Evolutionary conservation across 2,797 vertebrate genomes (phyloP).

Genomic region (Eulemur rubriventer): DNA sequence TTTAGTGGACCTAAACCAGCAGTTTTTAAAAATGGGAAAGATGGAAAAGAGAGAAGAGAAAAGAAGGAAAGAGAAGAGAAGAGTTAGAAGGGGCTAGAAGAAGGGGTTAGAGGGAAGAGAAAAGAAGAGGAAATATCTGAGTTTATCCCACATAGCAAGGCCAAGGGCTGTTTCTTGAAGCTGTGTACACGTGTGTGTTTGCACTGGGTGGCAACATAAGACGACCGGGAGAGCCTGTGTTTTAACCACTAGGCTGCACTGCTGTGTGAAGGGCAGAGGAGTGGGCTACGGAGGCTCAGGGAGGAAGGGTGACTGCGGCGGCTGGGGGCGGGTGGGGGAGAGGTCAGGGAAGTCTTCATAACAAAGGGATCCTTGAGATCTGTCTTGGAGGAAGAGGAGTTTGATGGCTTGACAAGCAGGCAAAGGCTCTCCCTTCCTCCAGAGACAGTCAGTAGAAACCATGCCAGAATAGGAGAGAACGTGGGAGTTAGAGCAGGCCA

Average conservation of each 20-base stretch:
- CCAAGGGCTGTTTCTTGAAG: not conserved
- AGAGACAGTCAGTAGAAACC: not conserved
- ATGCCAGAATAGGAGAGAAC: not conserved
- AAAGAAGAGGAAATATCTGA: not conserved
- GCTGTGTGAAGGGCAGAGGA: too few species aligned
- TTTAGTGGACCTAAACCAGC: not conserved
- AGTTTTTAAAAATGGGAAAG: not conserved
- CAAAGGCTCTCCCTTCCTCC: not conserved
- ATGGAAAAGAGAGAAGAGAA: not conserved
- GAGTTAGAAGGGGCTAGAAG: too few species aligned
- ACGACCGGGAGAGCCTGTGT: not conserved
- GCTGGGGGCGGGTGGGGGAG: not conserved
- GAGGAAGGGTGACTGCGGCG: not conserved
- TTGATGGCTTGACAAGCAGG: not conserved
- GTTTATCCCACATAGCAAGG: not conserved
- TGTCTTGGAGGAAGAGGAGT: not conserved
- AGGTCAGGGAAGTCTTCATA: not conserved
- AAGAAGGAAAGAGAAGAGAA: not conserved
- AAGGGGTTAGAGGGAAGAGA: too few species aligned
- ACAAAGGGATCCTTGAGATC: not conserved
- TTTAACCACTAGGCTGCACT: not conserved
- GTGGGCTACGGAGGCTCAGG: not conserved
- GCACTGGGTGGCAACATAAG: not conserved
- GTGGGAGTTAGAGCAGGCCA: not conserved
- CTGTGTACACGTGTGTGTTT: accelerated